A percentile compares a stretch with the other conserved stretches of the same genome.
Evolutionary conservation across 1,140 invertebrate species (phyloP).

Genomic region (Drosophila repletoides): DNA sequence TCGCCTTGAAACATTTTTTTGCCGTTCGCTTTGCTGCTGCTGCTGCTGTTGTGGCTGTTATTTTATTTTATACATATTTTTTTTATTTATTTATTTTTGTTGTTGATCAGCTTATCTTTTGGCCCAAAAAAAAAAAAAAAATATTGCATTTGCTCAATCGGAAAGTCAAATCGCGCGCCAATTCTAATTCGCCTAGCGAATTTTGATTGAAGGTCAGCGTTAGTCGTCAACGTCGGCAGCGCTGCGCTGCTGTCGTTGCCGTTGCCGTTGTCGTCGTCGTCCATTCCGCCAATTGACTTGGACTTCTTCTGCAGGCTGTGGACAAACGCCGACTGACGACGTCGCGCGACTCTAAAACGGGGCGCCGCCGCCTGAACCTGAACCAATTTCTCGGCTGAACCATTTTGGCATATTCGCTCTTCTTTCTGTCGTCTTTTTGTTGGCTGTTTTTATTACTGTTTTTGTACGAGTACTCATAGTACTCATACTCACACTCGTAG

Average conservation of each 20-base stretch:
- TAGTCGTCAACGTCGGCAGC: conserved; percentile 33
- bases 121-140: conserved; percentile 55
- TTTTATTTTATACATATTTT: neutral
- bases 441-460: too few relatives aligned
- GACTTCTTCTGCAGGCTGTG: conserved; percentile 63
- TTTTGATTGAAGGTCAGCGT: conserved; percentile 67
- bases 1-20: conserved; percentile 81
- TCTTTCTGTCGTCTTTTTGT: too few relatives aligned
- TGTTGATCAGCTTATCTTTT: conserved; percentile 66
- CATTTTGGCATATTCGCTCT: conserved; percentile 30
- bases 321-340: conserved; percentile 68
- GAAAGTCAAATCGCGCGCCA: conserved; percentile 64
- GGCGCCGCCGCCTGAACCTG: conserved; percentile 55
- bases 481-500: too few relatives aligned
- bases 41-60: conserved; percentile 6
- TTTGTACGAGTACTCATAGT: too few relatives aligned
- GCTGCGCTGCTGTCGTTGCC: too few relatives aligned
- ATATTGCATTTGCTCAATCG: conserved; percentile 53
- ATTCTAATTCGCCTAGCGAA: conserved; percentile 68
- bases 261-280: conserved; percentile 35
- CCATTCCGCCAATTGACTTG: neutral
- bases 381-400: conserved; percentile 61
- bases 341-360: conserved; percentile 45
- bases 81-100: conserved; percentile 5
- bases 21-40: conserved; percentile 41